Base-by-base conservation (phyloP, 2,113 vertebrate genomes). In the Pseudorectes ferrugineus region DNA sequence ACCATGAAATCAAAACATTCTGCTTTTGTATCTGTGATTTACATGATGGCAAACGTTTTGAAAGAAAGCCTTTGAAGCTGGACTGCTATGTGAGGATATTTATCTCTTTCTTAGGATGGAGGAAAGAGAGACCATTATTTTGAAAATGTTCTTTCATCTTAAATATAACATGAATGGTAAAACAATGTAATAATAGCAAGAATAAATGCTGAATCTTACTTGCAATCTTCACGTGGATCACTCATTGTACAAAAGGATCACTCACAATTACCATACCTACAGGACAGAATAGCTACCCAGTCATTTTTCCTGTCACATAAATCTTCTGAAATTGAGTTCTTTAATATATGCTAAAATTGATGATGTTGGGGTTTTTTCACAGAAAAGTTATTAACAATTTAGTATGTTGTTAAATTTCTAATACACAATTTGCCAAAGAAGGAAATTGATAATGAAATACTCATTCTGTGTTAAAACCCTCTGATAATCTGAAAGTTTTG, bases 1-100 rank as follows among this genome's bases (percentile, higher is more conserved):
- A 97, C 97, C 97, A 94, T 98, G 98, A 98, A 98, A 98, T 98
- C 95, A 61, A 94, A 92, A 96, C 96, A 95, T 96, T 98, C 93
- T 95, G 92, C 97, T 96, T 97, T 97, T 98, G 97, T 97, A 94
- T 85, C 75, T 78, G 42, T 90, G 96, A 98, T 98, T 97, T 98
- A 96, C 97, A 98, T 96, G 93, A 95, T 66, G 88, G 93, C 73
- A 89, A 96, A 92, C 43, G 89, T 96, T 96, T 89, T 82, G 85
- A 96, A 92, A 88, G 85, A 89, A 84, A 85, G 76, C 59, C 95
- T 98, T 97, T 98, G 97, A 98, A 97, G 95, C 84, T 73, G 22
- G 66, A 62, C 92, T 78, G 71, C 55, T 95, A 17, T 23, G 31
- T 59, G 25, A 79, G 85, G 26, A 80, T 82, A 78, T 59, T 62